phyloP scores from a whole-genome alignment of 1,140 invertebrate species.

The Amphibalanus amphitrite region DNA sequence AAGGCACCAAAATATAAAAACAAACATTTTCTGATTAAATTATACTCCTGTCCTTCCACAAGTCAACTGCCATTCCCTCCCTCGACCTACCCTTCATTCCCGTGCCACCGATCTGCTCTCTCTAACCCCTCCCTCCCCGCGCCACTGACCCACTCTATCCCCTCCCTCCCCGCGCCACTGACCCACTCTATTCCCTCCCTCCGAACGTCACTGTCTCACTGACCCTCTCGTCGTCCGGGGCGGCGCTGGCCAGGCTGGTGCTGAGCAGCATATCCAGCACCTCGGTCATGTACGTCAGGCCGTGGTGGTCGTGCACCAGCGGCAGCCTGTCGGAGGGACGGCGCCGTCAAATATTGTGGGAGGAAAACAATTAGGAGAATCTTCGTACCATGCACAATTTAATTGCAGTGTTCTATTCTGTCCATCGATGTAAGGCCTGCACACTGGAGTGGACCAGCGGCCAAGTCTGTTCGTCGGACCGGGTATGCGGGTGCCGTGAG shows the following conservation, averaged over 20 bases:
- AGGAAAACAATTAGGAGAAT: not conserved
- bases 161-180: too few relatives aligned
- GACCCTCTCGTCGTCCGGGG: too few relatives aligned
- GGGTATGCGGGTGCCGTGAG: too few relatives aligned
- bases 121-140: too few relatives aligned
- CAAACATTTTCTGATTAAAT: not conserved
- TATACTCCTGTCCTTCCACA: not conserved
- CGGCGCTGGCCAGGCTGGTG: conserved; percentile 17
- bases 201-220: too few relatives aligned
- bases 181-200: too few relatives aligned
- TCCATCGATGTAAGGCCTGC: not conserved
- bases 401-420: not conserved
- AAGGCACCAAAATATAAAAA: conserved; percentile 7
- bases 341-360: not conserved
- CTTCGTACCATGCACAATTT: not conserved
- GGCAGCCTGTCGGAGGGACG: conserved; percentile 32
- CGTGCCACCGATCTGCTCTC: too few relatives aligned
- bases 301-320: conserved; percentile 57
- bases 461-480: not conserved
- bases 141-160: too few relatives aligned
- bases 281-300: conserved; percentile 58
- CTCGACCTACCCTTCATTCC: too few relatives aligned
- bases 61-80: not conserved
- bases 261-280: conserved; percentile 53
- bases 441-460: conserved; percentile 8